These are phyloP conservation scores for Albula glossodonta DNA, from an alignment of 2,113 vertebrate genomes.

Conservation along the genomic window DNA sequence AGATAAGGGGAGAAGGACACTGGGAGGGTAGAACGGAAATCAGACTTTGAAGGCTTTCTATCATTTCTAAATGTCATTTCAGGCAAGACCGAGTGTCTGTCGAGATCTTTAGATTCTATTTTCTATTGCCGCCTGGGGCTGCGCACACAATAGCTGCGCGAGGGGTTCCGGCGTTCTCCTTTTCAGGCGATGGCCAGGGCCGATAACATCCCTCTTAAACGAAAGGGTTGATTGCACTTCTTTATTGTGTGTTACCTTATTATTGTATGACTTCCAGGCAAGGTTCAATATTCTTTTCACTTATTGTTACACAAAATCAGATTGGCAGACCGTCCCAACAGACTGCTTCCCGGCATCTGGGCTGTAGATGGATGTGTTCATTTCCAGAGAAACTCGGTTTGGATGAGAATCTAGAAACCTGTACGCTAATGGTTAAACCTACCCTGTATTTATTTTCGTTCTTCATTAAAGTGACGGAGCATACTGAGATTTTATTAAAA, in stretches of 20 bases:
- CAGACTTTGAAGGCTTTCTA: constrained; percentile 1
- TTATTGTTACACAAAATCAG: neutral
- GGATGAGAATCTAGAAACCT: neutral
- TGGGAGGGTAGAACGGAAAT: neutral
- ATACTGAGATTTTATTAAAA: neutral
- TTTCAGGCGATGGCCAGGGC: neutral
- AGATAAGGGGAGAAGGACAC: neutral
- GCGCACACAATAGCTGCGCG: neutral
- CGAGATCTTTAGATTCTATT: constrained; percentile 13
- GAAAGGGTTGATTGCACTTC: neutral
- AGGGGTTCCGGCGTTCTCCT: neutral
- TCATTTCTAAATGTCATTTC: constrained; percentile 21
- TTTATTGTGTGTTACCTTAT: neutral
- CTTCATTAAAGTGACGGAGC: neutral
- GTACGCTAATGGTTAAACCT: neutral
- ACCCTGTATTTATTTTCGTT: neutral
- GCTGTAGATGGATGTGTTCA: neutral
- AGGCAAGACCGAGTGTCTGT: neutral
- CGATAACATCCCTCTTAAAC: neutral
- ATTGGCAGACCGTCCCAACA: neutral
- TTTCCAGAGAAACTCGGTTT: neutral
- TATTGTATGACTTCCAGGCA: neutral
- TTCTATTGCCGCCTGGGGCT: neutral
- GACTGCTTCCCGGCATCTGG: neutral
- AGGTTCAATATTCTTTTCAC: neutral